phyloP scores from a whole-genome alignment of 37 sponge, comb jelly and placozoan species.

The Ianthella basta region DNA sequence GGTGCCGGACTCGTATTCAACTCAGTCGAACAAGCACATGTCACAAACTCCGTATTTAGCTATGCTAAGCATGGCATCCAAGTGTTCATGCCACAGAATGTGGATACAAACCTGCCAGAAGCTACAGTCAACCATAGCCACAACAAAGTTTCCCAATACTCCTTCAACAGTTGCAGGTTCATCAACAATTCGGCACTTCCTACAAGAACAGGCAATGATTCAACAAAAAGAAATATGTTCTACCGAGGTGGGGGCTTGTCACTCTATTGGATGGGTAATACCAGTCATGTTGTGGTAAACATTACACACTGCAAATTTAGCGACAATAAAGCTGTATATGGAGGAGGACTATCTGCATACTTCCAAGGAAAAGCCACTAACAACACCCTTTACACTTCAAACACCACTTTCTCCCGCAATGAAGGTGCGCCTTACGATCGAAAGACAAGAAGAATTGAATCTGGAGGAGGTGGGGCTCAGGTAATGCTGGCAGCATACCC shows the following conservation, averaged over 20 bases:
- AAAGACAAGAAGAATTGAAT: not conserved
- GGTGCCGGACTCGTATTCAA: no score
- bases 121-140: no score
- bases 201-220: no score
- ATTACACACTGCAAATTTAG: slow-evolving; percentile 3
- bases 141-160: no score
- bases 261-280: not conserved
- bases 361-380: slow-evolving; percentile 4
- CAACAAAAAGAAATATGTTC: no score
- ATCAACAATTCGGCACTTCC: slow-evolving; percentile 6
- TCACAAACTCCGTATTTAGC: not conserved
- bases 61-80: not conserved
- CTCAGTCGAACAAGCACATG: not conserved
- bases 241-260: slow-evolving; percentile 2
- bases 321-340: slow-evolving; percentile 16
- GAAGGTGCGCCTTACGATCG: not conserved
- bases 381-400: not conserved
- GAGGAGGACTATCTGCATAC: not conserved
- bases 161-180: not conserved
- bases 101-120: not conserved
- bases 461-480: slow-evolving; percentile 18
- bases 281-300: not conserved
- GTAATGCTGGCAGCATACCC: slow-evolving; percentile 16
- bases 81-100: not conserved
- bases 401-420: not conserved